Percentiles rank a stretch among this genome's conserved stretches.
Evolutionary conservation across 1,140 invertebrate species (phyloP).

Genomic region (Rhagoletis pomonella): DNA sequence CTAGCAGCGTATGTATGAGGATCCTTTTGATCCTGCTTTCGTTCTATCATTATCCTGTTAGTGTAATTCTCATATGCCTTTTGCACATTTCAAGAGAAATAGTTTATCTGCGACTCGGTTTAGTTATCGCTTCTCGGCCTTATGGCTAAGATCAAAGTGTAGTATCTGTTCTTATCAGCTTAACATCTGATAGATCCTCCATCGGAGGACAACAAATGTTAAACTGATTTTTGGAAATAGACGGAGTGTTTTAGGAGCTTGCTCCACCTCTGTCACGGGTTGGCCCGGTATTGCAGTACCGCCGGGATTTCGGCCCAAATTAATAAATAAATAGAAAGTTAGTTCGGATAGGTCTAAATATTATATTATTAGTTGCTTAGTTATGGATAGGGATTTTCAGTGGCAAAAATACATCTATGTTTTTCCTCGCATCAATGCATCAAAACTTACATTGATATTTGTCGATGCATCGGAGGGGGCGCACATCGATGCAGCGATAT

Average conservation of each 20-base stretch:
- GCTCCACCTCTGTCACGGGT: constrained; percentile 77
- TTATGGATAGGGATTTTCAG: too few relatives aligned
- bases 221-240: constrained; percentile 79
- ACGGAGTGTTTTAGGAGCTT: constrained; percentile 74
- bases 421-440: too few relatives aligned
- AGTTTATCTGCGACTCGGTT: neutral
- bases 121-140: constrained; percentile 75
- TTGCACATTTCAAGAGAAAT: neutral
- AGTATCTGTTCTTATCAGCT: constrained; percentile 81
- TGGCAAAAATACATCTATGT: too few relatives aligned
- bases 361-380: too few relatives aligned
- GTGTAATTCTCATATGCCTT: neutral
- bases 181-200: constrained; percentile 80
- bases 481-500: too few relatives aligned
- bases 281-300: constrained; percentile 78
- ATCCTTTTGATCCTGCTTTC: neutral
- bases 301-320: constrained; percentile 58
- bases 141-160: constrained; percentile 77
- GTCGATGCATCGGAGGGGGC: too few relatives aligned
- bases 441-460: too few relatives aligned
- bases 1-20: neutral
- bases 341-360: too few relatives aligned
- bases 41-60: neutral
- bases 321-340: neutral
- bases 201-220: constrained; percentile 79